Base-by-base conservation (phyloP, 2,888 invertebrate species). In the Phortica magna region DNA sequence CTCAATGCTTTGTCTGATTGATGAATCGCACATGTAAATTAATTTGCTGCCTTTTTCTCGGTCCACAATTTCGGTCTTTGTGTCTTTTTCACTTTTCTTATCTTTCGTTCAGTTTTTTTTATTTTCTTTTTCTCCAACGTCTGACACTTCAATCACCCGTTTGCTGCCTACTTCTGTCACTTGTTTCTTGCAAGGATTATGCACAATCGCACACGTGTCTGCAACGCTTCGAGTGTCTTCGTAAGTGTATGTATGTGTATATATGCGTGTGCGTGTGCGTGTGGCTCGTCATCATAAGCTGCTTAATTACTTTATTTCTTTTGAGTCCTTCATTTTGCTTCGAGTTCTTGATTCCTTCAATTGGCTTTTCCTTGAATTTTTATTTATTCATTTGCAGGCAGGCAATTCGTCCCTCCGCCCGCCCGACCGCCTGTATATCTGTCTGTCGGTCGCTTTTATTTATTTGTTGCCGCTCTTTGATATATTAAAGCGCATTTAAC, bases 11-110 rank as follows among this genome's bases (percentile, higher is more conserved):
- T 73, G 79, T 71, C 83, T 87, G 87, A 87, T 87, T 89, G 88
- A 87, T 87, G 88, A 89, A 88, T 88, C 82, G 87, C 80, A 87
- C 84, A 87, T 89, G 88, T 89, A 89, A 87, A 87, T 87, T 87
- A 87, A 87, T 89, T 87, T 89, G 83, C 87, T 82, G 82, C 83
- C 82, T 87, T 79, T 87, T 85, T 84, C 10, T 57, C 73, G 57
- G 31, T 41, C 14, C 59, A 17, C 86, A 61, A 12, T 12, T 12
- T 61, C 19, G 22, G 61, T 17, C 22, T 59, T 61, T 88, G 83
- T 88, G 83, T 78, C 84, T 85, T 31, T 31, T 86, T 83, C 79
- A 70, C 43, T 75, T 70, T 70, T 31, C 17, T 42, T 41, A 57
- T 75, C 48, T 53, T 22, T 43, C 55, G 22, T 39, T 67, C 53